Conservation (phyloP, 2,888 invertebrate species). For the Scelioninae gen. 1 region DNA sequence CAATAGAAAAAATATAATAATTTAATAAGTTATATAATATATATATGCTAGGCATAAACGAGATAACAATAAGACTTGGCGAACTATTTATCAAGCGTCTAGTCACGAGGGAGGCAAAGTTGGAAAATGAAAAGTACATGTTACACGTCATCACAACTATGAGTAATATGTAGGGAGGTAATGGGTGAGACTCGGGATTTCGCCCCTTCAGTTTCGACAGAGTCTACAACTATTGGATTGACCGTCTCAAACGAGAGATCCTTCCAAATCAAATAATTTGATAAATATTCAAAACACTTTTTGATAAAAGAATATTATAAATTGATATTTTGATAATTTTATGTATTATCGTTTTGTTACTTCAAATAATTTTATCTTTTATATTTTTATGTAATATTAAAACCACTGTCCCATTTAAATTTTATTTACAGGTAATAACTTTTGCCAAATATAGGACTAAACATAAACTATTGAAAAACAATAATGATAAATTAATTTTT, state of each 20-base stretch:
- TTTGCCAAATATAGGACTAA: too few relatives aligned
- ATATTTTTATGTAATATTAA: too few relatives aligned
- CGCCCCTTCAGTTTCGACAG: slow-evolving; percentile 41
- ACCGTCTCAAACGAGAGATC: slow-evolving; percentile 5
- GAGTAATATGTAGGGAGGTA: slow-evolving; percentile 67
- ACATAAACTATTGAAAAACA: too few relatives aligned
- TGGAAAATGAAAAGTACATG: slow-evolving; percentile 71
- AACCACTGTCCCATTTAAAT: too few relatives aligned
- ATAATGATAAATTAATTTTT: too few relatives aligned
- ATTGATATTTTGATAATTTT: too few relatives aligned
- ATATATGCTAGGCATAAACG: slow-evolving; percentile 28
- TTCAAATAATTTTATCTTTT: too few relatives aligned
- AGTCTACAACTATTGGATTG: slow-evolving; percentile 1
- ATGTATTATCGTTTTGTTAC: too few relatives aligned
- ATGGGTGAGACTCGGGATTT: slow-evolving; percentile 60
- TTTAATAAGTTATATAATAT: too few relatives aligned
- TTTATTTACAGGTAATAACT: too few relatives aligned
- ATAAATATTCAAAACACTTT: slow-evolving; percentile 14
- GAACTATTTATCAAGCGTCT: slow-evolving; percentile 68
- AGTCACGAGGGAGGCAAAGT: slow-evolving; percentile 68
- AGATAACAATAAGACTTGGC: slow-evolving; percentile 62
- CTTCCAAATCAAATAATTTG: slow-evolving; percentile 42
- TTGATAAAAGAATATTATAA: too few relatives aligned
- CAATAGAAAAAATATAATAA: too few relatives aligned
- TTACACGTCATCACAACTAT: slow-evolving; percentile 71